Conservation (phyloP, 2,888 invertebrate species). For the Dryocosmus kuriphilus region DNA sequence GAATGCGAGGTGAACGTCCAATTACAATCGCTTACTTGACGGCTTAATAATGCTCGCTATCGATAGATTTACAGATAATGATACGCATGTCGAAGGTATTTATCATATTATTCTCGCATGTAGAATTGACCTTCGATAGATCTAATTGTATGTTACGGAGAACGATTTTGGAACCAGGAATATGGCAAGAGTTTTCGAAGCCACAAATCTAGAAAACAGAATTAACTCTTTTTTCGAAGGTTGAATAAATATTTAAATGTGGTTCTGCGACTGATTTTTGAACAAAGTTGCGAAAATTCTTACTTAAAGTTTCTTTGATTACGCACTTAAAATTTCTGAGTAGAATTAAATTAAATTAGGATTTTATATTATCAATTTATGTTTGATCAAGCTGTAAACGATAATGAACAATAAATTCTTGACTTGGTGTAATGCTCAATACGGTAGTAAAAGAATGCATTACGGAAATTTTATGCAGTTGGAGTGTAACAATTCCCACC, state of each 20-base stretch:
- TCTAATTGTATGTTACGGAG: background rate
- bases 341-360: too few species aligned
- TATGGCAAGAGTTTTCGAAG: background rate
- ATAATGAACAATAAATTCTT: too few species aligned
- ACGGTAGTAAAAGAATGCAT: too few species aligned
- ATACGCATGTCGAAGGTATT: background rate
- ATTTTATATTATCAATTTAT: too few species aligned
- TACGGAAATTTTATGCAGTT: too few species aligned
- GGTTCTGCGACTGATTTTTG: too few species aligned
- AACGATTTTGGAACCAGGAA: background rate
- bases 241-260: background rate
- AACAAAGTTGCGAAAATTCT: too few species aligned
- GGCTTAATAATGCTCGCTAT: conserved; percentile 32
- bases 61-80: conserved; percentile 33
- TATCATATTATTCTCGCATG: conserved; percentile 21
- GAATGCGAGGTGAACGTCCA: conserved; percentile 37
- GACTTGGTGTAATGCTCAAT: too few species aligned
- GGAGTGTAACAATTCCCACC: too few species aligned
- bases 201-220: background rate
- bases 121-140: conserved; percentile 23
- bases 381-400: too few species aligned
- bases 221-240: background rate
- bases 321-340: too few species aligned
- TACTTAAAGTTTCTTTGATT: too few species aligned
- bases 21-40: conserved; percentile 40